Conservation (phyloP, 2,797 vertebrate species). For the Balearica regulorum region DNA sequence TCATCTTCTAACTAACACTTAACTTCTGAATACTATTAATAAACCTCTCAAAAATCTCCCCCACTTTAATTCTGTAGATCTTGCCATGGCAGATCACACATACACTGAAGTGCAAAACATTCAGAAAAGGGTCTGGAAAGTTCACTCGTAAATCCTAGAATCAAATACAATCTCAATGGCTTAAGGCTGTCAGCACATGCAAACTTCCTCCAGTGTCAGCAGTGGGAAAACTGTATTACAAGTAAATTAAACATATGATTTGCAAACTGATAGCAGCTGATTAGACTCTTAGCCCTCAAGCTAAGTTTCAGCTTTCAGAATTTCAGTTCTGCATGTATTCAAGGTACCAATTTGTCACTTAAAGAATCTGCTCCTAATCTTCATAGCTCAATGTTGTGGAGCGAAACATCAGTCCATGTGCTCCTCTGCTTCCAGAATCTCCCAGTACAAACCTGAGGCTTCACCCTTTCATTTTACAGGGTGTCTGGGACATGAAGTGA, state of each 20-base stretch:
- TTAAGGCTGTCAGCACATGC: background rate
- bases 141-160: background rate
- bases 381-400: background rate
- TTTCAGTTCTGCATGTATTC: background rate
- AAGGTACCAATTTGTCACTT: background rate
- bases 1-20: background rate
- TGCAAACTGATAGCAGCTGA: background rate
- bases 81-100: background rate
- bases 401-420: background rate
- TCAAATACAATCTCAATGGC: background rate
- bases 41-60: background rate
- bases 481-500: background rate
- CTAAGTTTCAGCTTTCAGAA: background rate
- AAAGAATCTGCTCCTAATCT: background rate
- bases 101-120: background rate
- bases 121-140: background rate
- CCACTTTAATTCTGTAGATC: background rate
- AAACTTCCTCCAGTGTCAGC: background rate
- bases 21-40: background rate
- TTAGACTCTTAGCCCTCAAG: background rate
- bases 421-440: background rate
- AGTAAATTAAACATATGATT: background rate
- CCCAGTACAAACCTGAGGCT: background rate
- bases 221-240: background rate
- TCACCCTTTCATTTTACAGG: background rate